Evolutionary conservation across 2,113 vertebrate genomes (phyloP).

Genomic region (Indicator maculatus): DNA sequence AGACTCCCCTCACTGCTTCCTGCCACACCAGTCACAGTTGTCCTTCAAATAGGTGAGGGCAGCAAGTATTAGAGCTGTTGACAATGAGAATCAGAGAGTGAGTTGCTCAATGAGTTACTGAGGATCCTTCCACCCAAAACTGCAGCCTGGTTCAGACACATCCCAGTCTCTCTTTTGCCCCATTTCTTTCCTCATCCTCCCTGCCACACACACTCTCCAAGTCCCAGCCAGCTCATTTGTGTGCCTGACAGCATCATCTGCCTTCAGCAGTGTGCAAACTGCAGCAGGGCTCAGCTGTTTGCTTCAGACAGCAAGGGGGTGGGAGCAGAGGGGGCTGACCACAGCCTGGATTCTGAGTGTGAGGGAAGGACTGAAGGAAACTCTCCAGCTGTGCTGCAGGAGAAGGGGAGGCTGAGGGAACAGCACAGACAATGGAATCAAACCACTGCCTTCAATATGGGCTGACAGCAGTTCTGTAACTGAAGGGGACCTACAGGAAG

Average conservation of each 20-base stretch:
- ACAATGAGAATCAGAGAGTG: not conserved
- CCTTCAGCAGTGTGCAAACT: not conserved
- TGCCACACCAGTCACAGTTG: constrained; percentile 3
- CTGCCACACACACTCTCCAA: not conserved
- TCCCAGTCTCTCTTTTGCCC: not conserved
- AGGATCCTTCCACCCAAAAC: not conserved
- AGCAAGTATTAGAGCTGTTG: constrained; percentile 9
- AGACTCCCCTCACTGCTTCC: not conserved
- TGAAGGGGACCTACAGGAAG: too few species aligned
- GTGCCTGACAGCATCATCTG: rapidly evolving
- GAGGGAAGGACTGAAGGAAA: not conserved
- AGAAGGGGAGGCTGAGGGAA: not conserved
- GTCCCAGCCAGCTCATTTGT: not conserved
- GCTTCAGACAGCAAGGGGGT: not conserved
- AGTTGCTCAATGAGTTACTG: constrained; percentile 31
- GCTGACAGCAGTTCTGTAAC: not conserved
- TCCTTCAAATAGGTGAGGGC: constrained; percentile 23
- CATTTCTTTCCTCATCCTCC: not conserved
- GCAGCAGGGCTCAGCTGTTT: not conserved
- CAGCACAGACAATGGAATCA: not conserved
- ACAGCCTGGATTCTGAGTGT: not conserved
- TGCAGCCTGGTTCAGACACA: not conserved
- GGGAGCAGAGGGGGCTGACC: not conserved
- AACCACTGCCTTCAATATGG: not conserved
- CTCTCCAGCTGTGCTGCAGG: not conserved